Conservation (phyloP, 2,797 vertebrate species). For the Carapus acus region DNA sequence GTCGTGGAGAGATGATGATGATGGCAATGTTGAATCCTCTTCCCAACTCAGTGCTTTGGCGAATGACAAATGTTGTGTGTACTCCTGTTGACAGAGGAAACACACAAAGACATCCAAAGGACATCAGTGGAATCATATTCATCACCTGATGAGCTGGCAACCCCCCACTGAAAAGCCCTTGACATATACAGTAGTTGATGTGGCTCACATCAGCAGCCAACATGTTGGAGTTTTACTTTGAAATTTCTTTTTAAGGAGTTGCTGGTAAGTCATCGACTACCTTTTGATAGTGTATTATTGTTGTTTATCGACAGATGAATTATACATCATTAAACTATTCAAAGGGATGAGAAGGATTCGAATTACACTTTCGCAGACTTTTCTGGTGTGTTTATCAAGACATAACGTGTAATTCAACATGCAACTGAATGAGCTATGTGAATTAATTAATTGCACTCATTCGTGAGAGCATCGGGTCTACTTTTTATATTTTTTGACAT, state of each 20-base stretch:
- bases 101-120: background rate
- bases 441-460: too few species aligned
- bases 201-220: too few species aligned
- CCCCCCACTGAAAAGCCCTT: background rate
- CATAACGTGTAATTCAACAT: too few species aligned
- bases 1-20: conserved; percentile 22
- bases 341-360: too few species aligned
- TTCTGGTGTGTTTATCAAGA: background rate
- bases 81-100: conserved; percentile 5
- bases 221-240: too few species aligned
- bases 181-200: too few species aligned
- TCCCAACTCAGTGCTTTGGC: conserved; percentile 1
- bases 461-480: too few species aligned
- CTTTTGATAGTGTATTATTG: too few species aligned
- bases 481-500: too few species aligned
- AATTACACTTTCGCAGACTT: background rate
- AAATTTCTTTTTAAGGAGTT: too few species aligned
- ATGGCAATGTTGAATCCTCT: conserved; percentile 3
- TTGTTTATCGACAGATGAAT: too few species aligned
- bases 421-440: background rate
- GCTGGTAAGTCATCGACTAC: background rate
- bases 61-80: too few species aligned
- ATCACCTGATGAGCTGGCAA: background rate
- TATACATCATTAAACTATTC: background rate
- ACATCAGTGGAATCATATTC: background rate